Evolutionary conservation across 2,797 vertebrate genomes (phyloP), one percentile per base, ranked within the genome.

Genomic region (Acanthornis magna): DNA sequence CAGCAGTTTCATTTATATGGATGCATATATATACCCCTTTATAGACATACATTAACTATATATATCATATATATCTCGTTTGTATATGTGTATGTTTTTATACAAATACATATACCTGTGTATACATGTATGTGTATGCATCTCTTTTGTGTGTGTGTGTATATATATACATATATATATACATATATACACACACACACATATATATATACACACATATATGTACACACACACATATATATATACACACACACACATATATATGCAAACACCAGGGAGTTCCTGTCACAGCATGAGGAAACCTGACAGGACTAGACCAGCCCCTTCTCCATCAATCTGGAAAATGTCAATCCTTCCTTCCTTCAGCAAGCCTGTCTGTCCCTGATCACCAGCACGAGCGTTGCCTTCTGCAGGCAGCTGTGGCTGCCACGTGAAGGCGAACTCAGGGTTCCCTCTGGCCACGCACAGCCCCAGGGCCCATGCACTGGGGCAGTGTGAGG

Each of bases 401-500:
- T 1, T 30, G 38, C 48, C 55, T 73, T 50, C 66, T 51, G 58
- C 7, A 3, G 27, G 57, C 30, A 63, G 62, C 58, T 63, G 62
- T 47, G 53, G 43, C 19, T 58, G 68, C 71, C 25, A 7, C 0
- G 0, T 20, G 54, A 50, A 25, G 7, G 1, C 0, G 4, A 73
- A 53, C 40, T 83, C 27, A 27, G 62, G 43, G 15, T 13, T 71
- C 26, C 34, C 66, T 53, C 48, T 43, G 68, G 32, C 67, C 50
- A 40, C 0, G 0, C 7, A 4, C 26, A 47, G 73, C 53, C 22
- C 18, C 16, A 16, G 63, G n/a, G 27, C 43, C 23, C 16, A 21
- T 29, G 27, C 4, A 3, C 1, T 6, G 9, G 22, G 54, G 18
- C 16, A 10, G 11, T 0, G 0, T n/a, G 47, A 47, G 86, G 63